Conservation (phyloP, 2,888 invertebrate species). For the Laothoe populi region DNA sequence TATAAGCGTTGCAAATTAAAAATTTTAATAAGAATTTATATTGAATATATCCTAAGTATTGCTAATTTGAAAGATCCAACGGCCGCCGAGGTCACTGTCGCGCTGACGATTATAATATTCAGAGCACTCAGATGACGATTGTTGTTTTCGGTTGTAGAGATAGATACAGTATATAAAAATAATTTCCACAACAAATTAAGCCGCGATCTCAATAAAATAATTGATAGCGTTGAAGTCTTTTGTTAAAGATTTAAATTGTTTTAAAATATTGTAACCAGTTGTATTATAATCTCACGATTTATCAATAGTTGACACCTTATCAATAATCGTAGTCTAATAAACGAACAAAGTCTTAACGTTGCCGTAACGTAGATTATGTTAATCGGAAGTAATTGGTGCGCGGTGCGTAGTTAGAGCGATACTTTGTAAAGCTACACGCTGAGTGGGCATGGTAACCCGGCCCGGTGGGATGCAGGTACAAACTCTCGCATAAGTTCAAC, state of each 20-base stretch:
- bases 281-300: background rate
- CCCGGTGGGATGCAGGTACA: constrained; percentile 16
- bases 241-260: constrained; percentile 38
- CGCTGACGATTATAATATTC: constrained; percentile 9
- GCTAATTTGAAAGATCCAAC: constrained; percentile 14
- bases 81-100: constrained; percentile 17
- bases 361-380: background rate
- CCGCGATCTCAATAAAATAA: constrained; percentile 17
- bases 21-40: no score
- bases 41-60: constrained; percentile 23
- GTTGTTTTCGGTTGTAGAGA: constrained; percentile 3
- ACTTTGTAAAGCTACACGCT: constrained; percentile 5
- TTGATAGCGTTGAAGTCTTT: constrained; percentile 65
- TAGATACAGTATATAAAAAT: background rate
- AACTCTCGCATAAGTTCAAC: constrained; percentile 4
- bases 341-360: background rate
- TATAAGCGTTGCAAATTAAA: background rate
- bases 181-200: constrained; percentile 8
- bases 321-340: background rate
- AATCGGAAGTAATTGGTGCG: constrained; percentile 4
- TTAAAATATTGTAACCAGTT: constrained; percentile 13
- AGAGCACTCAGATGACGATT: background rate
- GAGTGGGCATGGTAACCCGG: background rate
- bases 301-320: background rate
- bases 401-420: constrained; percentile 1